Base-by-base conservation (phyloP, 2,797 vertebrate species). In the Anguilla megastoma region DNA sequence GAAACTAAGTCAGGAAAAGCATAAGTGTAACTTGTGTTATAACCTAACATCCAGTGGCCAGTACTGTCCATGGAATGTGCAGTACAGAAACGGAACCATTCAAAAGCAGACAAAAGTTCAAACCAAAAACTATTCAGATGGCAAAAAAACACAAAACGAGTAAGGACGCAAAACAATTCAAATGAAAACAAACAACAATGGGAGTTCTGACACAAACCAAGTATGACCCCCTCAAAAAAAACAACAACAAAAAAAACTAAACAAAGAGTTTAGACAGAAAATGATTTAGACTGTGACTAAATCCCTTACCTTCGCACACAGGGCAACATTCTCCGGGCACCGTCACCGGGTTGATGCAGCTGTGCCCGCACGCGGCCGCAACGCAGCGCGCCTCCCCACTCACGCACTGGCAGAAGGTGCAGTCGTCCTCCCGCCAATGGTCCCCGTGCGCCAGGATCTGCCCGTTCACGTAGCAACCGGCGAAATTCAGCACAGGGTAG, bases 401-500 rank as follows among this genome's bases (percentile, higher is more conserved):
- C 93, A 97, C 96, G 91, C 97, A 98, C 91, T 98, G 97, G 93
- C 97, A 98, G 94, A 98, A 98, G 0, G 97, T 98, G 85, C 97
- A 98, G 94, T 98, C 97, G 0, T 98, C 97, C 90, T 98, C 97
- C 2, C 97, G 95, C 97, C 97, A 98, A 90, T 97, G 97, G 90
- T 98, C 97, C 1, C 97, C 97, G 0, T 98, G 97, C 3, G 96
- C 97, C 0, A 97, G 95, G 92, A 98, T 97, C 94, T 97, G 97
- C 3, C 97, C 97, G 0, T 95, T 97, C 88, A 97, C 97, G 16
- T 97, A 98, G 93, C 97, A 98, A 88, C 97, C 97, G 10, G 97
- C 97, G 5, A 96, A 97, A 82, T 97, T 97, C 80, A 95, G 95
- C 33, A 97, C 93, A 0, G 97, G 97, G 82, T 96, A 97, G 85